Evolutionary conservation across 2,888 invertebrate genomes (phyloP), one percentile per base, ranked within the genome.

Genomic region (Drosophila maculinotata): DNA sequence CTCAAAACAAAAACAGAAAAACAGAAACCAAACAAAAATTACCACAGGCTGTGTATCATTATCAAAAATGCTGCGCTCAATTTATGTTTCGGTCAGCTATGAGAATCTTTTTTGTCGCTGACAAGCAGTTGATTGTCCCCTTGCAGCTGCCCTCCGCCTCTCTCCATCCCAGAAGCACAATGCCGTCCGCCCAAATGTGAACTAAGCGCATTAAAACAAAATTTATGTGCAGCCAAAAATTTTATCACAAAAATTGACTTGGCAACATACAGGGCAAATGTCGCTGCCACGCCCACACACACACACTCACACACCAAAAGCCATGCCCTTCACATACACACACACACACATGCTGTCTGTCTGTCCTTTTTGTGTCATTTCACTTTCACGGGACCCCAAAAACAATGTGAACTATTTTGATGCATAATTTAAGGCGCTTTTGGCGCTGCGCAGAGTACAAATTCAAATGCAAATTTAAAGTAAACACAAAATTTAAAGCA

Each of bases 121-220:
- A 26, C 35, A 58, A 52, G 36, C n/a, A 38, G 39, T 47, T 69
- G 44, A 69, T 35, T 51, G 63, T 38, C 44, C 33, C 20, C 30
- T 7, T 14, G 28, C 30, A 33, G 15, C n/a, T n/a, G 3, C 20
- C 28, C 7, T 7, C 1, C 36, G 23, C 5, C 39, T 15, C 26
- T 28, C n/a, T n/a, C 10, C 12, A 7, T 12, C 33, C 10, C 4
- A 9, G n/a, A n/a, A n/a, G n/a, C 17, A 31, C 12, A 35, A 39
- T 52, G 57, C 49, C 52, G 58, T 64, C 51, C 41, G 41, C 36
- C 71, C 42, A 26, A 26, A 23, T 54, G 54, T 39, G 71, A 71
- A 67, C 65, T 81, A 86, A 81, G 81, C 81, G 81, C 81, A 86
- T 81, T 86, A 80, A 69, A 78, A 49, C 48, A 45, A 75, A 81